A percentile compares a stretch with the other conserved stretches of the same genome.
These are phyloP conservation scores for Chaenodraco wilsoni DNA, from an alignment of 2,797 vertebrate species.

Conservation along the genomic window DNA sequence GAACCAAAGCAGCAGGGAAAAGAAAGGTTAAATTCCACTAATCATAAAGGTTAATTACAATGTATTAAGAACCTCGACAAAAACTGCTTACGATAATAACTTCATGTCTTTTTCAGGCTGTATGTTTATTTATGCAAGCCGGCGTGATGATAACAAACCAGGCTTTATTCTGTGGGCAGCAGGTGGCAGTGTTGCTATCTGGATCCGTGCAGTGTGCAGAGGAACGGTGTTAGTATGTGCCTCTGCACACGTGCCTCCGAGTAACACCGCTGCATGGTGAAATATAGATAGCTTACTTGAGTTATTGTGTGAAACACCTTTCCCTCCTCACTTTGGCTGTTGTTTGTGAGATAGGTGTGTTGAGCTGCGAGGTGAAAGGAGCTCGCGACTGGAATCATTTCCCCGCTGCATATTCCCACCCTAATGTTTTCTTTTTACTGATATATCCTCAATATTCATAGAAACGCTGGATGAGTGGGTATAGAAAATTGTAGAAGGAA, in stretches of 20 bases:
- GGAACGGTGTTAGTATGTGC: constrained; percentile 1
- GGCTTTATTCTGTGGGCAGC: constrained; percentile 35
- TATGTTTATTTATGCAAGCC: background rate
- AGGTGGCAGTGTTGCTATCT: constrained; percentile 76
- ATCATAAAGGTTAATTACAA: constrained; percentile 44
- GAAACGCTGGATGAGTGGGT: constrained; percentile 1
- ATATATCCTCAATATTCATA: background rate
- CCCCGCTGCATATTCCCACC: background rate
- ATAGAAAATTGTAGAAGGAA: background rate
- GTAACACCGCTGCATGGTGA: constrained; percentile 5
- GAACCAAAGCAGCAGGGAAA: constrained; percentile 8
- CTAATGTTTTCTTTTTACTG: background rate
- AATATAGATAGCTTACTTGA: constrained; percentile 5
- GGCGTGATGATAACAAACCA: background rate
- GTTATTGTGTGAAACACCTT: constrained; percentile 41
- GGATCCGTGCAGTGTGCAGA: background rate
- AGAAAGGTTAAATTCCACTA: constrained; percentile 9
- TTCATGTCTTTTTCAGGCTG: constrained; percentile 18
- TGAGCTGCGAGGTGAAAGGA: constrained; percentile 22
- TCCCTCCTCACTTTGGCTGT: constrained; percentile 22
- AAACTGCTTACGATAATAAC: constrained; percentile 19
- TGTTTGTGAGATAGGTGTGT: constrained; percentile 10
- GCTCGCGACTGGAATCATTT: constrained; percentile 25
- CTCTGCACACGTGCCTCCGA: constrained; percentile 24
- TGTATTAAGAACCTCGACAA: constrained; percentile 33